Base-by-base conservation (phyloP, 2,113 vertebrate genomes). In the Pangasianodon gigas region DNA sequence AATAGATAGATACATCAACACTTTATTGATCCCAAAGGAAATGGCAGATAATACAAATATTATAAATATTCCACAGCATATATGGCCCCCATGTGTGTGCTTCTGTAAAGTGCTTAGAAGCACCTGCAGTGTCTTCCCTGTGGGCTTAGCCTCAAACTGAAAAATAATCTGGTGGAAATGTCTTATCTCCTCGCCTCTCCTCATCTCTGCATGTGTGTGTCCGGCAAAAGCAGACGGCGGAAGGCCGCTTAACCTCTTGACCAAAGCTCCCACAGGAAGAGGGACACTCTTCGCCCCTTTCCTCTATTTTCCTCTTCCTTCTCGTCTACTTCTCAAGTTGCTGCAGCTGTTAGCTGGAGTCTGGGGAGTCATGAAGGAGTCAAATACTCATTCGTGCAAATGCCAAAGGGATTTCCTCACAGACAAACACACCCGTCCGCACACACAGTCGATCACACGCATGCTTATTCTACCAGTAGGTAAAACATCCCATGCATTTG, bases 261-360 rank as follows among this genome's bases (percentile, higher is more conserved):
- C 62, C 89, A 87, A n/a, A 82, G 37, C 74, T 86, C 75, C 74
- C 83, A 86, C 85, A 82, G 84, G 85, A 86, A 81, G 83, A 79
- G n/a, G 85, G 85, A 86, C 32, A 52, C 48, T 51, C 56, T 60
- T 58, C 14, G 29, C n/a, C 37, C 19, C 48, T 77, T 48, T 60
- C 77, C 37, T 79, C 82, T 37, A 37, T 16, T 86, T 86, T 69
- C 75, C 58, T 79, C 44, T 81, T n/a, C 24, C n/a, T 29, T 60
- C 86, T 75, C 54, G 56, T 74, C n/a, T 7, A 89, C 86, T 84
- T 94, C 93, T 94, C 89, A 90, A 90, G 92, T 93, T 91, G 89
- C 93, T 90, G 91, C 94, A 94, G 93, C 94, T 93, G 94, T 95
- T 92, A 90, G 88, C 44, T 41, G 85, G 90, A 86, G n/a, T 69